phyloP scores from a whole-genome alignment of 2,888 invertebrate genomes.

The Alloscopus bannaensis region DNA sequence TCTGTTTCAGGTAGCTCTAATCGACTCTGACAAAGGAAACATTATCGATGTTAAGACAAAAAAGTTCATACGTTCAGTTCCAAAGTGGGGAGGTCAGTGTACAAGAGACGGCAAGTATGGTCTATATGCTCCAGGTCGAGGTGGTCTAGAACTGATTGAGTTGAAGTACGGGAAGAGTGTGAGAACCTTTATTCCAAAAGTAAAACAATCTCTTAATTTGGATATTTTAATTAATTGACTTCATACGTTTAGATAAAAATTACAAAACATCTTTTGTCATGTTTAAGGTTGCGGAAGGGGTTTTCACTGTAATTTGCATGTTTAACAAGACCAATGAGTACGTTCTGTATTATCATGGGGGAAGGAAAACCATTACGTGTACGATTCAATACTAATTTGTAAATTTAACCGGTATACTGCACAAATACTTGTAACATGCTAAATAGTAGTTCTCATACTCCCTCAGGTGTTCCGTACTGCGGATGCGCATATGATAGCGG shows the following conservation, averaged over 20 bases:
- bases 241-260: neutral
- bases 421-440: neutral
- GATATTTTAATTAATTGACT: neutral
- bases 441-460: too few species aligned
- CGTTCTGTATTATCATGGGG: conserved; percentile 97
- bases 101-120: conserved; percentile 93
- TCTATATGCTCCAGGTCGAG: conserved; percentile 93
- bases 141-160: conserved; percentile 94
- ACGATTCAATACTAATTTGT: neutral
- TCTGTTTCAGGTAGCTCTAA: conserved; percentile 91
- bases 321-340: conserved; percentile 96
- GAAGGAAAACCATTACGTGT: conserved; percentile 94
- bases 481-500: conserved; percentile 94
- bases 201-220: conserved; percentile 25
- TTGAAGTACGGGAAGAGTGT: conserved; percentile 91
- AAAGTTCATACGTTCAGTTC: conserved; percentile 89
- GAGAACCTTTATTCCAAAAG: conserved; percentile 92
- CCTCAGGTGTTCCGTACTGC: conserved; percentile 79
- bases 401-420: too few species aligned
- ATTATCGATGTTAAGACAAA: conserved; percentile 93
- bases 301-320: conserved; percentile 95
- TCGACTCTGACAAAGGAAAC: conserved; percentile 92
- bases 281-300: conserved; percentile 88
- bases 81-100: conserved; percentile 94
- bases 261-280: neutral